phyloP scores from a whole-genome alignment of 2,113 vertebrate species.

The Ceratotherium simum region DNA sequence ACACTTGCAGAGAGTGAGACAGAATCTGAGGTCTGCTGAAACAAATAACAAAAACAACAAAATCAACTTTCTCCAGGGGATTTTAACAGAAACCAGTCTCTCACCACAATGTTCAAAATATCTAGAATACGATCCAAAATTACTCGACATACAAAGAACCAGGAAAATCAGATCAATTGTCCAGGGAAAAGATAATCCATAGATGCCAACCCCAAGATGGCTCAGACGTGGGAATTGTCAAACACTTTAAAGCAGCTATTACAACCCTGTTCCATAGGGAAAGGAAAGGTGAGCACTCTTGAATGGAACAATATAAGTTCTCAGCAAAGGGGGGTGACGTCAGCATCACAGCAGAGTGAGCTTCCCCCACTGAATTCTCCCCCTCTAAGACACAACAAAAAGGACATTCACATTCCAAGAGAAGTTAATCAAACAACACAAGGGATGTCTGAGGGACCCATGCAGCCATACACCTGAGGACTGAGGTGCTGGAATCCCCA shows the following conservation, averaged over 20 bases:
- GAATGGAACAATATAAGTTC: not conserved
- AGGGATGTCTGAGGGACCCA: no score
- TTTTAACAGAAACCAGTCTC: not conserved
- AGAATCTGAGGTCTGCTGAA: not conserved
- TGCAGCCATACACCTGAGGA: no score
- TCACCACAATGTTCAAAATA: not conserved
- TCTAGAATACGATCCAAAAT: not conserved
- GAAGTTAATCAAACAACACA: no score
- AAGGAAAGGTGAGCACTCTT: not conserved
- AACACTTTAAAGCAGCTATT: not conserved
- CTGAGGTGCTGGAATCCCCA: no score
- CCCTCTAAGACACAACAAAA: no score
- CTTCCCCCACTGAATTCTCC: no score
- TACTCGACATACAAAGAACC: not conserved
- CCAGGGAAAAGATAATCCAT: not conserved
- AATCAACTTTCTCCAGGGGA: not conserved
- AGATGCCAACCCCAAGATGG: not conserved
- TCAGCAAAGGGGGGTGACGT: not conserved
- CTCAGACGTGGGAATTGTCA: not conserved
- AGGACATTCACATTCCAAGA: no score
- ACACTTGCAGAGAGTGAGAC: not conserved
- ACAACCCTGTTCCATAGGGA: accelerated
- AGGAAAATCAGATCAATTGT: not conserved
- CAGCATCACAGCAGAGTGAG: no score
- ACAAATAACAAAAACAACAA: not conserved